Evolutionary conservation across 2,888 invertebrate species (phyloP).

Genomic region (Elegia similella): DNA sequence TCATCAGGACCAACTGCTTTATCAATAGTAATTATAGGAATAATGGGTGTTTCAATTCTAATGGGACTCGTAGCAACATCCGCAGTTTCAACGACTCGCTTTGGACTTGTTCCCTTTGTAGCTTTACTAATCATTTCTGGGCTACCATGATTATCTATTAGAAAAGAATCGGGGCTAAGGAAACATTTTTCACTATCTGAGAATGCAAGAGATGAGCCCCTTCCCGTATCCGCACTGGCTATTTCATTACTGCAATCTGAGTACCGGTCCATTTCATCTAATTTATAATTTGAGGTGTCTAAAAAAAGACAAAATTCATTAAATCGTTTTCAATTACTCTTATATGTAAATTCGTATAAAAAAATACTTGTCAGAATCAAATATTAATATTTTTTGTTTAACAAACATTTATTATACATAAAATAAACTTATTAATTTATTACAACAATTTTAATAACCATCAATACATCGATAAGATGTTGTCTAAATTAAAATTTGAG

Average conservation of each 20-base stretch:
- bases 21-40: constrained; percentile 2
- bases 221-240: constrained; percentile 62
- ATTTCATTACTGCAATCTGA: constrained; percentile 44
- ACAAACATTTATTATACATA: too few species aligned
- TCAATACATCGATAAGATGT: too few species aligned
- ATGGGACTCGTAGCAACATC: constrained; percentile 26
- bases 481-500: too few species aligned
- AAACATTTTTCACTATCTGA: constrained; percentile 61
- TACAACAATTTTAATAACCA: too few species aligned
- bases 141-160: constrained; percentile 39
- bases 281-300: constrained; percentile 10
- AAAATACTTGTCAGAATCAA: too few species aligned
- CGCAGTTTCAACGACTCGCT: background rate
- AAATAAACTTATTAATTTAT: too few species aligned
- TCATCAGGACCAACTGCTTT: background rate
- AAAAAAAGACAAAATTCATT: too few species aligned
- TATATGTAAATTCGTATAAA: too few species aligned
- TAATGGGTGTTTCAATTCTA: constrained; percentile 8
- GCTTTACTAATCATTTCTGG: constrained; percentile 25
- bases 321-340: too few species aligned
- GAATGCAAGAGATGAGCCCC: constrained; percentile 64
- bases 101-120: constrained; percentile 31
- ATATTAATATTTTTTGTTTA: too few species aligned
- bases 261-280: constrained; percentile 30
- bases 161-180: constrained; percentile 57